Evolutionary conservation across 2,888 invertebrate genomes (phyloP), one percentile per base, ranked within the genome.

Genomic region (Brachycybe producta): DNA sequence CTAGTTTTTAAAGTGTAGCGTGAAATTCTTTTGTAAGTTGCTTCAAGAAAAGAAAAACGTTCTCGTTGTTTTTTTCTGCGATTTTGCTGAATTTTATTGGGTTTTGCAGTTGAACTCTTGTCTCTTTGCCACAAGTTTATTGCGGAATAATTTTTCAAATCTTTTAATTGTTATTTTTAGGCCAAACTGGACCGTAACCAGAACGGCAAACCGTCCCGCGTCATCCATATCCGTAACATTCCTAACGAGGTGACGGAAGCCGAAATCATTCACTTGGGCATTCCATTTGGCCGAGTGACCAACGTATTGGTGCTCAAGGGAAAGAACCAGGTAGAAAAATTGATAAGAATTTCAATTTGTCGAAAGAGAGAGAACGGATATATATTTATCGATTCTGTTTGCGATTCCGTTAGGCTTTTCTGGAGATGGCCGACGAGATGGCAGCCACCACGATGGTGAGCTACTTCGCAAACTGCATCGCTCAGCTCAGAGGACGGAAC

Each of bases 231-330:
- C 72, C 81, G 97, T 67, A 97, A 97, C 76, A 90, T 98, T 71
- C 95, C 97, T 61, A 87, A 84, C 67, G 97, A 98, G 71, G 90
- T 94, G 64, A 85, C 88, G 60, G 97, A 97, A 68, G 84, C 88
- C 54, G 97, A 98, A 74, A 86, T 98, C 68, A 86, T 97, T 67
- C 90, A 95, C 67, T 76, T 98, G 65, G 97, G 97, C 57, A 77
- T 94, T 66, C 92, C 95, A 53, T 98, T 97, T 72, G 98, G 98
- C 58, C 80, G 90, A 62, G 90, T 97, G 69, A 91, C 91, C 68
- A 98, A 98, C 72, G 92, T 97, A 40, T 82, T 98, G 62, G 88
- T 97, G 61, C 81, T 97, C 64, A 97, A 97, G 74, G 95, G 90
- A 61, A 88, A 90, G 73, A 90, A 88, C 72, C 88, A 90, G 76